Conservation (phyloP, 35 echinoderm and acorn worm genomes). For the Strongylocentrotus purpuratus region DNA sequence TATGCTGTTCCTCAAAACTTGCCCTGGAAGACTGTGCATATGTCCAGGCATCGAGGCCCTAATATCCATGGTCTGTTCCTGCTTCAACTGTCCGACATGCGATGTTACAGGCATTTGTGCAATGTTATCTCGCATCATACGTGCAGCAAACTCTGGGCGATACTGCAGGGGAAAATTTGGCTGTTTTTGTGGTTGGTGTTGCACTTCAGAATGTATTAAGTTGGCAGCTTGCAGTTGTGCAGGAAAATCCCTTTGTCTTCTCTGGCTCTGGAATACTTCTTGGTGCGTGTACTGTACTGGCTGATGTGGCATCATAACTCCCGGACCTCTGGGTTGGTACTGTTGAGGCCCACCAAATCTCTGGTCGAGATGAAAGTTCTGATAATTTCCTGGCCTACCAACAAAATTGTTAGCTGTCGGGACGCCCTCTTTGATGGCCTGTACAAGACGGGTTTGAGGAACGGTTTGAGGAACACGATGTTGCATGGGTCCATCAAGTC, state of each 20-base stretch:
- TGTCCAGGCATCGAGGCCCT: not conserved
- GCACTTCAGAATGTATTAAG: not conserved
- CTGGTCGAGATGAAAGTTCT: not conserved
- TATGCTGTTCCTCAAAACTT: not conserved
- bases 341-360: not conserved
- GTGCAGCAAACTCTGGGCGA: not conserved
- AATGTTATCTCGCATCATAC: not conserved
- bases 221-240: not conserved
- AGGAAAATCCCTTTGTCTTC: not conserved
- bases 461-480: not conserved
- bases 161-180: not conserved
- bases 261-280: not conserved
- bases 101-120: not conserved
- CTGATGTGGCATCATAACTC: not conserved
- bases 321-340: not conserved
- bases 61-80: not conserved
- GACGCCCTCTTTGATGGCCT: not conserved
- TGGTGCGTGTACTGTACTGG: not conserved
- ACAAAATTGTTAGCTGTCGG: not conserved
- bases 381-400: not conserved
- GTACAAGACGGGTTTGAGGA: not conserved
- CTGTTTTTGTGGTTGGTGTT: not conserved
- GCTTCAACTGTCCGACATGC: not conserved
- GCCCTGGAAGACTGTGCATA: not conserved
- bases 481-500: not conserved